Conservation (phyloP, 2,113 vertebrate species). For the Oryctolagus cuniculus region mOryCun1.1 NC_091450.1:12425001-12425500, state of each 20-base stretch:
- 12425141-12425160: not conserved
- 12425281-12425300: not conserved
- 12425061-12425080: not conserved
- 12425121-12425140: not conserved
- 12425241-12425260: not conserved
- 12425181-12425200: not conserved
- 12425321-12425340: not conserved
- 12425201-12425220: not conserved
- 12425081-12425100: not conserved
- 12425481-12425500: not conserved
- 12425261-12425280: too few relatives aligned
- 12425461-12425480: slow-evolving; percentile 24
- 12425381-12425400: not conserved
- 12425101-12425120: not conserved
- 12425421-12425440: not conserved
- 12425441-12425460: slow-evolving; percentile 37
- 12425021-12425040: not conserved
- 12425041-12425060: not conserved
- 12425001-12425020: not conserved
- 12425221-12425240: not conserved
- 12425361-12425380: not conserved
- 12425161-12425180: not conserved
- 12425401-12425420: not conserved
- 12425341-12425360: not conserved
- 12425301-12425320: accelerated